These are phyloP conservation scores for Endomychus coccineus DNA, from an alignment of 2,888 invertebrate species.

Conservation along the genomic window DNA sequence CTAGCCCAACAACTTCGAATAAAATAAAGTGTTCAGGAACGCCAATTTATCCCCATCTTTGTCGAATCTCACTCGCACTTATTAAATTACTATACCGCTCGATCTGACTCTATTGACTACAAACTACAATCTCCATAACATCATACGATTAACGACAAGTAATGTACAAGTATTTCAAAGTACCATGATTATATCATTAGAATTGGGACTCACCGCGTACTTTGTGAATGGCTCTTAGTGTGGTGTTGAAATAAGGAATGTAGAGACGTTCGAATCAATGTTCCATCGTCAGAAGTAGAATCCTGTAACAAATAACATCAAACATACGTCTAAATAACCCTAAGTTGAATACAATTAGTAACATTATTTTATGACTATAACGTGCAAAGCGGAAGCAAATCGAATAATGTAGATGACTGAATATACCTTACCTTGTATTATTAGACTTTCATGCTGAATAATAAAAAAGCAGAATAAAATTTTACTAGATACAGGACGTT, in stretches of 20 bases:
- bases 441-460: conserved; percentile 34
- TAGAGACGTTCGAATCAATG: conserved; percentile 33
- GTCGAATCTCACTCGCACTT: too few relatives aligned
- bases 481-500: too few relatives aligned
- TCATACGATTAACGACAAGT: too few relatives aligned
- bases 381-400: conserved; percentile 18
- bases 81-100: too few relatives aligned
- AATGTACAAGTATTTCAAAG: too few relatives aligned
- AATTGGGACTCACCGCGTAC: conserved; percentile 5
- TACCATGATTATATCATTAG: too few relatives aligned
- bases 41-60: too few relatives aligned
- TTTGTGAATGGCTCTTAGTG: conserved; percentile 27
- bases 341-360: conserved; percentile 5
- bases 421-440: conserved; percentile 30
- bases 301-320: conserved; percentile 14
- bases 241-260: conserved; percentile 37
- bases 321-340: conserved; percentile 6
- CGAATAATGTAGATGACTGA: conserved; percentile 10
- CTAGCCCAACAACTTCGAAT: too few relatives aligned
- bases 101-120: too few relatives aligned
- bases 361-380: conserved; percentile 10
- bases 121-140: too few relatives aligned
- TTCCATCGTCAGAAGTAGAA: conserved; percentile 31
- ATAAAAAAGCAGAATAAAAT: conserved; percentile 9
- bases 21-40: too few relatives aligned